Conservation (phyloP, 2,797 vertebrate genomes). For the Phaenicophaeus curvirostris region DNA sequence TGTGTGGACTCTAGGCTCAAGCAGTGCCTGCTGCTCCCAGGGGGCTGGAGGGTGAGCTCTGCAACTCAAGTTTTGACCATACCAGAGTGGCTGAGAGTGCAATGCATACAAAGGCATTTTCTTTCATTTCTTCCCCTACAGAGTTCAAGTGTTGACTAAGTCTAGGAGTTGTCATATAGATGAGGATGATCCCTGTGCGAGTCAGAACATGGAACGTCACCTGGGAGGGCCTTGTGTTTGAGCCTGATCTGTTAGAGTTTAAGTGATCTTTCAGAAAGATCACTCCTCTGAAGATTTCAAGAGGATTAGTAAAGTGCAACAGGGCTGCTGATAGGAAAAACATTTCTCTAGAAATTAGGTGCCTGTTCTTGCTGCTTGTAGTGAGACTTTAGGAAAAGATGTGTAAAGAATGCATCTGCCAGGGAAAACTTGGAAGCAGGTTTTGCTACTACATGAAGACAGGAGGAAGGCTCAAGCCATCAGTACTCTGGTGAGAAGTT, state of each 20-base stretch:
- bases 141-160: background rate
- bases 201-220: background rate
- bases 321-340: background rate
- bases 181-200: background rate
- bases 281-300: background rate
- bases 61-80: background rate
- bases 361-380: background rate
- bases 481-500: background rate
- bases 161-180: background rate
- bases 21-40: background rate
- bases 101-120: background rate
- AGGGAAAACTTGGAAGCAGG: background rate
- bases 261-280: background rate
- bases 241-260: background rate
- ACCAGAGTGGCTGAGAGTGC: background rate
- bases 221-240: background rate
- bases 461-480: background rate
- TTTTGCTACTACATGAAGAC: background rate
- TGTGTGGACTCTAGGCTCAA: conserved; percentile 7
- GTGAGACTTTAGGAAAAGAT: background rate
- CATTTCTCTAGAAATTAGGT: background rate
- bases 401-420: background rate
- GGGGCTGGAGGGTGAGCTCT: background rate
- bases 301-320: background rate
- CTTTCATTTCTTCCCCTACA: background rate